Evolutionary conservation across 2,113 vertebrate genomes (phyloP).

Genomic region (Seriola quinqueradiata): DNA sequence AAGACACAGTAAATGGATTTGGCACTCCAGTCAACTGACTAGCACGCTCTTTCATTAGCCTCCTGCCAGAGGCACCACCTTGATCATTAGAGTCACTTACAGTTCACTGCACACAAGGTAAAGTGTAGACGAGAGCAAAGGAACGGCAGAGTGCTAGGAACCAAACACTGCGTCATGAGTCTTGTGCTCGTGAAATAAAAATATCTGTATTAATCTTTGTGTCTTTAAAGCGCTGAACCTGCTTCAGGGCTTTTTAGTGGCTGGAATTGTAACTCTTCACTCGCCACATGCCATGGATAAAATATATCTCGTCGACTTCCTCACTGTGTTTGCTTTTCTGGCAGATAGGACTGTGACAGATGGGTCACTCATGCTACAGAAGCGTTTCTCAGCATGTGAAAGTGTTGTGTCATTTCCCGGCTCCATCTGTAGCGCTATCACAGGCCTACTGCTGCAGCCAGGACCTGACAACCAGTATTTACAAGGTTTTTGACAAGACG

Average conservation of each 20-base stretch:
- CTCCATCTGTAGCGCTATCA: slow-evolving; percentile 59
- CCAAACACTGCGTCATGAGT: slow-evolving; percentile 60
- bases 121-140: slow-evolving; percentile 16
- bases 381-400: slow-evolving; percentile 59
- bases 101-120: slow-evolving; percentile 12
- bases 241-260: slow-evolving; percentile 16
- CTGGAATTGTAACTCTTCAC: slow-evolving; percentile 26
- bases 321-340: slow-evolving; percentile 49
- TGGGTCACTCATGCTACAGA: slow-evolving; percentile 53
- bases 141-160: slow-evolving; percentile 32
- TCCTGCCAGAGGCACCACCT: slow-evolving; percentile 37
- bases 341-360: slow-evolving; percentile 64
- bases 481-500: slow-evolving; percentile 13
- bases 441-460: slow-evolving; percentile 14
- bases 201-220: slow-evolving; percentile 40
- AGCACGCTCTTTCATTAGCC: slow-evolving; percentile 42
- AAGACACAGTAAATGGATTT: slow-evolving; percentile 26
- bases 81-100: slow-evolving; percentile 32
- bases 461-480: slow-evolving; percentile 3
- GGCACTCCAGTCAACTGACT: slow-evolving; percentile 62
- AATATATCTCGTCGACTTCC: slow-evolving; percentile 41
- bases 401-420: slow-evolving; percentile 70
- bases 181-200: slow-evolving; percentile 53
- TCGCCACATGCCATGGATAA: slow-evolving; percentile 20
- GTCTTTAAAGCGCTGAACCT: slow-evolving; percentile 10